Conservation (phyloP, 2,113 vertebrate genomes). For the Acinonyx jubatus region DNA sequence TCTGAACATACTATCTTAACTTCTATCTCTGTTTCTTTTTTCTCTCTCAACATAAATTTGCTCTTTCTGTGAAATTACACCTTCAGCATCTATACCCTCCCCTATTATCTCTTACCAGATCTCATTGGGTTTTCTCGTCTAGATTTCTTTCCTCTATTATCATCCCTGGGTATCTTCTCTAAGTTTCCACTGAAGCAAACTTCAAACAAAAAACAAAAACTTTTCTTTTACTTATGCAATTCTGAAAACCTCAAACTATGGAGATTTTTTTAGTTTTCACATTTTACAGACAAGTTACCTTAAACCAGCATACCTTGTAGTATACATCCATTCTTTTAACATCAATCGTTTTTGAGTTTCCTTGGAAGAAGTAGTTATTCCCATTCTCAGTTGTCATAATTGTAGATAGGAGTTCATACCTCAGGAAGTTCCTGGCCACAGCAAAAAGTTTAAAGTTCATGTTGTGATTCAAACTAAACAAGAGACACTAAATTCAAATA, state of each 20-base stretch:
- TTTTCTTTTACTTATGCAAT: not conserved
- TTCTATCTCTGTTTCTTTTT: not conserved
- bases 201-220: not conserved
- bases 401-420: not conserved
- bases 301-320: not conserved
- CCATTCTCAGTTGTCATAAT: not conserved
- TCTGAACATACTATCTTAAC: not conserved
- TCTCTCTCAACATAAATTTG: not conserved
- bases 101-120: not conserved
- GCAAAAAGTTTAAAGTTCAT: not conserved
- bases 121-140: not conserved
- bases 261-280: not conserved
- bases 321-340: not conserved
- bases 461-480: not conserved
- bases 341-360: not conserved
- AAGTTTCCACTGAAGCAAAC: not conserved
- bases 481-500: conserved; percentile 8
- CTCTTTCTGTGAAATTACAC: not conserved
- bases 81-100: not conserved
- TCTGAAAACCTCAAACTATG: not conserved
- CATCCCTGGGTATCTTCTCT: not conserved
- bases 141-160: not conserved
- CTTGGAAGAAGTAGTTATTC: not conserved
- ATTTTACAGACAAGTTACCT: not conserved
- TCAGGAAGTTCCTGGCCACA: not conserved